Evolutionary conservation across 2,797 vertebrate species (phyloP), one percentile per base, ranked within the genome.

Genomic region (Neolamprologus multifasciatus): DNA sequence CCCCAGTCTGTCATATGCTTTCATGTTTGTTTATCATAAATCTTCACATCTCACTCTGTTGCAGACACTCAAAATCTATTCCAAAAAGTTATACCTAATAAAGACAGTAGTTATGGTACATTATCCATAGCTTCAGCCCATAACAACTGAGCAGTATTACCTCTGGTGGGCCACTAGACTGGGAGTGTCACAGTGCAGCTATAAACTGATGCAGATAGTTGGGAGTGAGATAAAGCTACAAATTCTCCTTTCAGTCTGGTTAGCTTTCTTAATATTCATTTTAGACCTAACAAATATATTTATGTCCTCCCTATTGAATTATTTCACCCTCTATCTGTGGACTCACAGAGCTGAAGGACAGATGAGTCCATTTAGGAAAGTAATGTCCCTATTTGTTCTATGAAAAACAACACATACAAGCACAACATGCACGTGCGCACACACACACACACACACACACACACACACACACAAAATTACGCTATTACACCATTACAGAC

Each of bases 211-310:
- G 14, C 19, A 85, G 16, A 76, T 33, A 74, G 13, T n/a, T 33
- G 51, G 50, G n/a, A 21, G 45, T 52, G n/a, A 69, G 81, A 88
- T 84, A 84, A 84, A 81, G 62, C 81, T 52, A 5, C 45, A 88
- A 57, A 79, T 81, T 79, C 67, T 84, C 74, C 64, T 54, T 84
- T 8, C 82, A 84, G 89, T 90, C 86, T 88, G 48, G 10, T 88
- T 78, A 59, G 74, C 57, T 84, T 82, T 88, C 83, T 80, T 92
- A 82, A 87, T 91, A 91, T 84, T 89, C 23, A 74, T 74, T 91
- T 91, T 78, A 92, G 77, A 59, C 79, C 59, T 67, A 91, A 88
- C 67, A 91, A 93, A 94, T 77, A 89, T 89, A 93, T 92, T 95
- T 92, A 93, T 90, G 83, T 81, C 79, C 55, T 10, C 40, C 36